Evolutionary conservation across 1,140 invertebrate species (phyloP), one percentile per base, ranked within the genome.

Genomic region (Papilio aristodemus): DNA sequence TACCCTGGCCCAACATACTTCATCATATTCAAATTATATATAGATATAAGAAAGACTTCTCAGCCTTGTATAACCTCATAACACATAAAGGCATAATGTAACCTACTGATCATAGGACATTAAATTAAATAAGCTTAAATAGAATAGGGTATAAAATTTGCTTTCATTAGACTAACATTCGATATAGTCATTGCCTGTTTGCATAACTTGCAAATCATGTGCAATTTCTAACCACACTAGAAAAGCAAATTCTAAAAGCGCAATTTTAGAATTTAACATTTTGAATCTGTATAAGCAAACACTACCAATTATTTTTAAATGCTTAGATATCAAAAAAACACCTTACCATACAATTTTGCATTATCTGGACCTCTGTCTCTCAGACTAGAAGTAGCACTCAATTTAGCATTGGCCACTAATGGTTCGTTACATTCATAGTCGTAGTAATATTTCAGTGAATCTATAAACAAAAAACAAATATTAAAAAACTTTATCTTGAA

Each of bases 371-470:
- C 96, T 87, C 96, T 93, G 71, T 96, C 95, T 22, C 93, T 92
- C 66, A 97, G 91, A 71, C 94, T 95, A 5, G 96, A 96, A 41
- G 96, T 97, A 32, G 96, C 96, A 81, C 92, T 95, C 37, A 97
- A 80, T 64, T 93, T 93, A 73, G 96, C 94, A 79, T 88, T 93
- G 1, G 95, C 94, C 77, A 97, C 89, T 39, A 97, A 88, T n/a
- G 96, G 95, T 72, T 94, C 93, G 84, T 96, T 96, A 86, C 96
- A 97, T 89, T 96, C 95, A 87, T 95, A 95, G 74, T 95, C 93
- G 83, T 93, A 93, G 71, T 93, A 94, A 79, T 93, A 92, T 80
- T 81, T 86, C 17, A 77, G 73, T 57, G 77, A 85, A 70, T 91
- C 89, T 91, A 78, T 70, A 89, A 86, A 68, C 11, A 64, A 66